A percentile compares a stretch with the other conserved stretches of the same genome.
phyloP scores from a whole-genome alignment of 35 echinoderm and acorn worm genomes.

The Ophiothrix spiculata region DNA sequence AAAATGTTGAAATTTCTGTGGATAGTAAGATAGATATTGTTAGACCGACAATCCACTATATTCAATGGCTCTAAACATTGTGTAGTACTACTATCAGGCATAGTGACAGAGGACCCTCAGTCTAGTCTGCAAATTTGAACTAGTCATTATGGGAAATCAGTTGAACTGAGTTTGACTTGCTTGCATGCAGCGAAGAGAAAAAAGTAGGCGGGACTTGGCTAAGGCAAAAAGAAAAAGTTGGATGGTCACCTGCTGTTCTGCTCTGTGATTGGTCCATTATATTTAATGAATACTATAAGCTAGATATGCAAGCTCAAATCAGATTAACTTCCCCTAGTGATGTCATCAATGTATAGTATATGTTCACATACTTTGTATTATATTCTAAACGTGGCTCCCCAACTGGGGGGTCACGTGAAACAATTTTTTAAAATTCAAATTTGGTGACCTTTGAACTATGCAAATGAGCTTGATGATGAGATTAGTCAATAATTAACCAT shows the following conservation, averaged over 20 bases:
- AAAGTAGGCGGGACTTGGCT: not conserved
- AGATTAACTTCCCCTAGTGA: not conserved
- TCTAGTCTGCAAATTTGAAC: not conserved
- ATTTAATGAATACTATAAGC: not conserved
- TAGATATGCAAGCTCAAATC: not conserved
- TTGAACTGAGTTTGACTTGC: not conserved
- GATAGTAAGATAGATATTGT: not conserved
- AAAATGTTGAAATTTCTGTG: not conserved
- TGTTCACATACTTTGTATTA: not conserved
- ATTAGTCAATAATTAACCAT: slow-evolving; percentile 90
- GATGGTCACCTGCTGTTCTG: not conserved
- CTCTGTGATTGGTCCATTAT: not conserved
- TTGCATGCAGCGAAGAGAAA: not conserved
- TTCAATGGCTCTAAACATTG: not conserved
- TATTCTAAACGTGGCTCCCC: slow-evolving; percentile 64
- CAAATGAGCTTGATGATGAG: slow-evolving; percentile 79
- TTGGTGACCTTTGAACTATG: slow-evolving; percentile 99
- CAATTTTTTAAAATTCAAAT: slow-evolving; percentile 97
- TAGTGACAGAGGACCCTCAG: not conserved
- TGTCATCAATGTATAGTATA: not conserved
- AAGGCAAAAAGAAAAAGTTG: not conserved
- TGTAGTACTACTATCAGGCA: not conserved
- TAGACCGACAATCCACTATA: not conserved
- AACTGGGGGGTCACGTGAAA: slow-evolving; percentile 64
- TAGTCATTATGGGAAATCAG: not conserved